Conservation (phyloP, 2,888 invertebrate genomes). For the Tricholauxania praeusta region DNA sequence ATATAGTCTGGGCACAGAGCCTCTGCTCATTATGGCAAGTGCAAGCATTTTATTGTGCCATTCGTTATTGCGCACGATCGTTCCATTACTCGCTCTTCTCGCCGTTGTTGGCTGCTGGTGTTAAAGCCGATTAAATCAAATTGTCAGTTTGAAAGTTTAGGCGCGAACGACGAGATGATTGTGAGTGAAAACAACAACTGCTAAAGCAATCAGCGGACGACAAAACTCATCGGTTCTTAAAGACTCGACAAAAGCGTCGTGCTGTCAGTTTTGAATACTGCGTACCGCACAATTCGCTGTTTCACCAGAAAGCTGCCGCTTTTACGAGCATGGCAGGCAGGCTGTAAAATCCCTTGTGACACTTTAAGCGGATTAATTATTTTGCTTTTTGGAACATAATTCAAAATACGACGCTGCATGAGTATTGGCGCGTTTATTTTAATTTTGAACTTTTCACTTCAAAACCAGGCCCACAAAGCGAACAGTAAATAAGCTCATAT, state of each 20-base stretch:
- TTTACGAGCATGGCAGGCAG: background rate
- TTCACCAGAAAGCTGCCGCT: slow-evolving; percentile 6
- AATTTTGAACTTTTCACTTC: too few species aligned
- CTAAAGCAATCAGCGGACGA: background rate
- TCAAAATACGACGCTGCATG: background rate
- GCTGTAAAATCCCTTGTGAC: slow-evolving; percentile 10
- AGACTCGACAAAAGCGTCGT: background rate
- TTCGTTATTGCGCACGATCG: too few species aligned
- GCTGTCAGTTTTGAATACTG: slow-evolving; percentile 6
- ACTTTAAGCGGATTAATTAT: slow-evolving; percentile 33
- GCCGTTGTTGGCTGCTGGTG: background rate
- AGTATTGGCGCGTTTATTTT: background rate
- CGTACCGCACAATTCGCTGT: background rate
- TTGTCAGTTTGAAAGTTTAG: too few species aligned
- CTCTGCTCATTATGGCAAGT: too few species aligned
- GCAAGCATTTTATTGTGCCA: too few species aligned
- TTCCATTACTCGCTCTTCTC: too few species aligned
- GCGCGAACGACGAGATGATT: too few species aligned
- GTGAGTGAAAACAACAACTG: too few species aligned
- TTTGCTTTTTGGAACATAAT: slow-evolving; percentile 11
- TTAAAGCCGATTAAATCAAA: slow-evolving; percentile 18
- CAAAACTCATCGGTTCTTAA: background rate
- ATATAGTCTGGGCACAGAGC: too few species aligned
- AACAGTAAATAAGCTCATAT: slow-evolving; percentile 7
- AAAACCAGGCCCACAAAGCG: background rate